A percentile compares a stretch with the other conserved stretches of the same genome.
phyloP scores from a whole-genome alignment of 2,113 vertebrate genomes.

The Bambusicola thoracicus region DNA sequence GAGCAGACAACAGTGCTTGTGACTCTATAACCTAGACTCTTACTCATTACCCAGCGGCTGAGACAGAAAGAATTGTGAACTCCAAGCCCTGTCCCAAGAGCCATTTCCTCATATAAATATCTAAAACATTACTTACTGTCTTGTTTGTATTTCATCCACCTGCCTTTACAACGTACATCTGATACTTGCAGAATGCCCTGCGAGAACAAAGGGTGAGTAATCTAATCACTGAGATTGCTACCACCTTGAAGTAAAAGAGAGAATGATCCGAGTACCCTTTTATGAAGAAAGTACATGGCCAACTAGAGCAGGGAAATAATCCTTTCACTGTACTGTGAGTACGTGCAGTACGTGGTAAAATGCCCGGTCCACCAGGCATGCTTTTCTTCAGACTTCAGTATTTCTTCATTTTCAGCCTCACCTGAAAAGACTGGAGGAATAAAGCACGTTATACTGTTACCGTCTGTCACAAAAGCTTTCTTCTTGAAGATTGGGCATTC shows the following conservation, averaged over 20 bases:
- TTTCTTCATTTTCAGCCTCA: neutral
- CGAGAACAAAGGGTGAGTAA: neutral
- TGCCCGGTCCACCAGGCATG: rapidly evolving
- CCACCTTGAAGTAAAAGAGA: neutral
- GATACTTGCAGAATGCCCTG: neutral
- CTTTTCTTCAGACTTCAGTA: neutral
- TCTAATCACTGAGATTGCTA: neutral
- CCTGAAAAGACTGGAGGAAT: neutral
- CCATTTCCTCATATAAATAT: neutral
- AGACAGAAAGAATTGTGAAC: neutral
- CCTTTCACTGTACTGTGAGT: neutral
- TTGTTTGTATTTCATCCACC: neutral
- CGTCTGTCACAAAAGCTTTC: neutral
- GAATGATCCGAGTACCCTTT: neutral
- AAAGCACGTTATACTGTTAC: neutral
- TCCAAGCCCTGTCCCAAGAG: neutral
- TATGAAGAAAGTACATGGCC: neutral
- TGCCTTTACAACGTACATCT: neutral
- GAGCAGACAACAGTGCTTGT: neutral
- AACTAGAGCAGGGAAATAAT: neutral
- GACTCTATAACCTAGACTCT: neutral
- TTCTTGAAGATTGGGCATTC: neutral
- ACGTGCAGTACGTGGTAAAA: neutral
- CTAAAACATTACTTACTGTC: neutral
- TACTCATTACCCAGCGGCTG: neutral